phyloP scores from a whole-genome alignment of 2,888 invertebrate species.

The Graphium colonna region DNA sequence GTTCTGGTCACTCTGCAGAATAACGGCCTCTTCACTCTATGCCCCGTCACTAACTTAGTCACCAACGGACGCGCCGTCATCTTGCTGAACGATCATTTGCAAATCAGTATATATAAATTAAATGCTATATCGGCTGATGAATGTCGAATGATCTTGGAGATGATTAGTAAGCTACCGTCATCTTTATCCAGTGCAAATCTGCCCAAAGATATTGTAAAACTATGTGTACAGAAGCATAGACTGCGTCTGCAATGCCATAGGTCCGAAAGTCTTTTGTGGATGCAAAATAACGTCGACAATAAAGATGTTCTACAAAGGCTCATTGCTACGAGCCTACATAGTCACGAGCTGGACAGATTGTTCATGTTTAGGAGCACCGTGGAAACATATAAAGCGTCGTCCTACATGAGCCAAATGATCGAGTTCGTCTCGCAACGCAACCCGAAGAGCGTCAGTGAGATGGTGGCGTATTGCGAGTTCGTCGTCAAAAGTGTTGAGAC shows the following conservation, averaged over 20 bases:
- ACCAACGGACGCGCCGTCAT: slow-evolving; percentile 30
- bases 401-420: slow-evolving; percentile 29
- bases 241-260: slow-evolving; percentile 31
- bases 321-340: slow-evolving; percentile 15
- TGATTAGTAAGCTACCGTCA: slow-evolving; percentile 24
- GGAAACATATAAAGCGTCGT: slow-evolving; percentile 23
- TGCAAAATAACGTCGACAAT: background rate
- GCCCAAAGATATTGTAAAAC: slow-evolving; percentile 19
- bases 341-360: slow-evolving; percentile 29
- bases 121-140: slow-evolving; percentile 25
- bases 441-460: slow-evolving; percentile 28
- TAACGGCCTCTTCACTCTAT: slow-evolving; percentile 32
- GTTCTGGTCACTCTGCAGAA: slow-evolving; percentile 30
- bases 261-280: slow-evolving; percentile 26
- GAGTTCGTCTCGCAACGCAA: slow-evolving; percentile 26
- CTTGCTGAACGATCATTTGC: slow-evolving; percentile 33
- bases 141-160: slow-evolving; percentile 24
- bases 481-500: slow-evolving; percentile 29
- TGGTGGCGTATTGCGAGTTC: slow-evolving; percentile 31
- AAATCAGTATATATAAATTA: slow-evolving; percentile 35
- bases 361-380: slow-evolving; percentile 29
- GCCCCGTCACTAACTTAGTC: slow-evolving; percentile 29
- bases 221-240: slow-evolving; percentile 26
- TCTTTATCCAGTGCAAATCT: slow-evolving; percentile 13
- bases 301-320: background rate